Conservation (phyloP, 2,113 vertebrate genomes). For the Formicarius rufipectus region DNA sequence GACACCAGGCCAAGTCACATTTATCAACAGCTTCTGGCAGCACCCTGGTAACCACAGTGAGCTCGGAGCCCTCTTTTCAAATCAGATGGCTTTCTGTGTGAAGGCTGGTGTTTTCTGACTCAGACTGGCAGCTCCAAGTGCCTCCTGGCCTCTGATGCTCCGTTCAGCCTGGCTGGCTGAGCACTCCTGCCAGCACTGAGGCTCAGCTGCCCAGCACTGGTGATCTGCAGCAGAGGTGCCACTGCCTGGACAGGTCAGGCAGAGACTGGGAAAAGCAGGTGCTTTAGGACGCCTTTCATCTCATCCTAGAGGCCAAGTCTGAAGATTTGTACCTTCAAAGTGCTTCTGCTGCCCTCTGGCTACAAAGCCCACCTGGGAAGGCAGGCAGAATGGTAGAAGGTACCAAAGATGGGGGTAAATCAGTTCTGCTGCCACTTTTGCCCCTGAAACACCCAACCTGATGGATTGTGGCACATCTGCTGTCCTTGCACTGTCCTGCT, state of each 20-base stretch:
- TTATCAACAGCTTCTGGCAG: background rate
- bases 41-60: background rate
- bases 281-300: background rate
- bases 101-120: background rate
- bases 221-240: background rate
- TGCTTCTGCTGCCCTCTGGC: background rate
- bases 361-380: background rate
- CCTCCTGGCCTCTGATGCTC: background rate
- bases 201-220: background rate
- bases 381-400: background rate
- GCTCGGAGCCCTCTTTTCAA: background rate
- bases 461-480: background rate
- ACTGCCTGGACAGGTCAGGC: background rate
- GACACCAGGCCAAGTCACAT: background rate
- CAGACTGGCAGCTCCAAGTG: background rate
- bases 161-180: background rate
- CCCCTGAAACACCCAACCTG: background rate
- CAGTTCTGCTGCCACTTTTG: background rate
- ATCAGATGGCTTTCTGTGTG: background rate
- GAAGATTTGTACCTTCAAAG: background rate
- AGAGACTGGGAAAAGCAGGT: background rate
- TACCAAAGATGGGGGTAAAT: background rate
- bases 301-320: background rate
- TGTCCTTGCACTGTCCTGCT: background rate
- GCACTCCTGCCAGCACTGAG: background rate